Conservation (phyloP, 2,797 vertebrate genomes). For the Neostethus bicornis region DNA sequence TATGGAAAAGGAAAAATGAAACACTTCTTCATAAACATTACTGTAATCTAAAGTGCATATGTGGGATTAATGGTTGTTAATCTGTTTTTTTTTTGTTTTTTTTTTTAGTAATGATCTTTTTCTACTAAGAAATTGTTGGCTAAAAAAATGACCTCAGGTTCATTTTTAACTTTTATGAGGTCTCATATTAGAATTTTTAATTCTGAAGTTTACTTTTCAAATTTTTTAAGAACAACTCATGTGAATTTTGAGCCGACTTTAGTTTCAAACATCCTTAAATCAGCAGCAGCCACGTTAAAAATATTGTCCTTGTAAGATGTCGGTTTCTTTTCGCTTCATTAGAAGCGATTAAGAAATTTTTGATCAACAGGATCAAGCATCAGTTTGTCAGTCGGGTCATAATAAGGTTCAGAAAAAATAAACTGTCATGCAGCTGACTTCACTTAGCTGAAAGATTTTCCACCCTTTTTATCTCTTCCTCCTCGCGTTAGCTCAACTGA, state of each 20-base stretch:
- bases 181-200: neutral
- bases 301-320: neutral
- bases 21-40: no score
- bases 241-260: neutral
- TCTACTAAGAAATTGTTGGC: neutral
- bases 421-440: slow-evolving; percentile 39
- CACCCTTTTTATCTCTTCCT: slow-evolving; percentile 10
- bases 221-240: neutral
- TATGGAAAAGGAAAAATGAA: neutral
- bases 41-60: no score
- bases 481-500: slow-evolving; percentile 1
- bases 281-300: slow-evolving; percentile 3
- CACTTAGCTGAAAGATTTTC: slow-evolving; percentile 17
- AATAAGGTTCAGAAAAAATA: slow-evolving; percentile 43
- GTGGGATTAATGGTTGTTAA: no score
- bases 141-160: neutral
- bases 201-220: neutral
- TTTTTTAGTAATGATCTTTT: neutral
- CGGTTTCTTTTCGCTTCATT: slow-evolving; percentile 3
- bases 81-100: neutral
- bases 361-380: slow-evolving; percentile 1
- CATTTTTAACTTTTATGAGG: neutral
- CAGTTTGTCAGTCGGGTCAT: slow-evolving; percentile 22
- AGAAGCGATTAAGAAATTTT: slow-evolving; percentile 18
- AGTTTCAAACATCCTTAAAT: slow-evolving; percentile 6